phyloP scores from a whole-genome alignment of 1,140 invertebrate species.

The Arctopsyche grandis region DNA sequence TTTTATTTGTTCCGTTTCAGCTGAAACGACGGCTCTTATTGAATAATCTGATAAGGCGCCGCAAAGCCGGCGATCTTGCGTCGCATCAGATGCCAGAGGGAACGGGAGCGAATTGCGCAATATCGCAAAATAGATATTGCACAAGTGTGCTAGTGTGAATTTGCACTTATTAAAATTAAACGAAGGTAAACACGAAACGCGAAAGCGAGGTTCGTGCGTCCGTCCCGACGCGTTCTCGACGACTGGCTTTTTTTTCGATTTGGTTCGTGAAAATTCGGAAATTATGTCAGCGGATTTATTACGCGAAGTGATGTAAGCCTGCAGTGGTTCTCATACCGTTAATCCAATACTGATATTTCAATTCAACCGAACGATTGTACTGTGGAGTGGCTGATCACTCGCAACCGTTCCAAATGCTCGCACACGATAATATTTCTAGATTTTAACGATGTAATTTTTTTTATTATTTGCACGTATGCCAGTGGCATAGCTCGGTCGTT shows the following conservation, averaged over 20 bases:
- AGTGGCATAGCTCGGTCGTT: no score
- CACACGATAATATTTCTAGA: no score
- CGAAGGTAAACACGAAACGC: no score
- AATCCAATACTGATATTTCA: no score
- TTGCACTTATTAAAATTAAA: no score
- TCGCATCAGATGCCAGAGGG: neutral
- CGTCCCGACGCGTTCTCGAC: neutral
- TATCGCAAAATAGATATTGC: no score
- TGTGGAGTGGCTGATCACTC: no score
- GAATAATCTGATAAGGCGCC: slow-evolving; percentile 38
- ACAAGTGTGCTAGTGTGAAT: no score
- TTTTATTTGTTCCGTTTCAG: slow-evolving; percentile 18
- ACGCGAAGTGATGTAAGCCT: neutral
- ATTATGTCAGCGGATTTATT: slow-evolving; percentile 30
- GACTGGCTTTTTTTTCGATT: slow-evolving; percentile 19
- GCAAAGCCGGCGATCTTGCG: slow-evolving; percentile 24
- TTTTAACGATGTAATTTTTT: no score
- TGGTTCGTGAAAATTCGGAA: slow-evolving; percentile 13
- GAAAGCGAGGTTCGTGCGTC: neutral
- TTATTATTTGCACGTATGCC: no score
- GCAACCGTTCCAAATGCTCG: no score
- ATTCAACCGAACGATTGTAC: no score
- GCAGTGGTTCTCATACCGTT: neutral
- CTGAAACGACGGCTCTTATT: slow-evolving; percentile 30
- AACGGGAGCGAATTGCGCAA: neutral